Evolutionary conservation across 2,797 vertebrate species (phyloP).

Genomic region (Acanthornis magna): DNA sequence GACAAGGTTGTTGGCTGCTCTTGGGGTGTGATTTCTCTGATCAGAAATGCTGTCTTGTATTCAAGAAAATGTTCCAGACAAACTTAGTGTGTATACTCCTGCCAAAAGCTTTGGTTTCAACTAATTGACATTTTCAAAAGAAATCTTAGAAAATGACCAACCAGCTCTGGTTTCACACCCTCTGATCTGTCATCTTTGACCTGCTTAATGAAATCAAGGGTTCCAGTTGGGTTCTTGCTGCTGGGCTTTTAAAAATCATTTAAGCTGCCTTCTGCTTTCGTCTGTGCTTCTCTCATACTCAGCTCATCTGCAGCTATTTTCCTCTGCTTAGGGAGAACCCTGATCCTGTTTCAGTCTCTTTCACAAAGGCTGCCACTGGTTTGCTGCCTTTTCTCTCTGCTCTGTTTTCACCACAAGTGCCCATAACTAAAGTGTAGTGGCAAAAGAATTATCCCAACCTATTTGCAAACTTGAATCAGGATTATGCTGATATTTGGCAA

Average conservation of each 20-base stretch:
- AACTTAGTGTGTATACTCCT: neutral
- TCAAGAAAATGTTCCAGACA: slow-evolving; percentile 1
- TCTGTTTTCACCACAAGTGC: neutral
- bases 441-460: neutral
- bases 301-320: slow-evolving; percentile 28
- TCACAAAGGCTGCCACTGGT: slow-evolving; percentile 27
- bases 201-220: slow-evolving; percentile 27
- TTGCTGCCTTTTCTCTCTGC: slow-evolving; percentile 3
- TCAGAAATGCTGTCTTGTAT: neutral
- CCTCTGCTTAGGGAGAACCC: slow-evolving; percentile 15
- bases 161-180: slow-evolving; percentile 3
- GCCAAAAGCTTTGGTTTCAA: slow-evolving; percentile 27
- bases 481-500: neutral
- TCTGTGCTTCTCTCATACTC: neutral
- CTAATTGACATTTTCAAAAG: slow-evolving; percentile 20
- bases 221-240: slow-evolving; percentile 13
- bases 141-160: slow-evolving; percentile 24
- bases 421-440: neutral
- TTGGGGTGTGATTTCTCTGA: neutral
- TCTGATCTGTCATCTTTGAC: slow-evolving; percentile 46
- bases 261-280: neutral
- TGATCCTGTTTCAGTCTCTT: slow-evolving; percentile 34
- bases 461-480: neutral
- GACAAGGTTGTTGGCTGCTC: neutral
- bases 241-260: slow-evolving; percentile 18